phyloP scores from a whole-genome alignment of 92 coral and sea anemone genomes.

The Parazoanthus atlanticus region DNA sequence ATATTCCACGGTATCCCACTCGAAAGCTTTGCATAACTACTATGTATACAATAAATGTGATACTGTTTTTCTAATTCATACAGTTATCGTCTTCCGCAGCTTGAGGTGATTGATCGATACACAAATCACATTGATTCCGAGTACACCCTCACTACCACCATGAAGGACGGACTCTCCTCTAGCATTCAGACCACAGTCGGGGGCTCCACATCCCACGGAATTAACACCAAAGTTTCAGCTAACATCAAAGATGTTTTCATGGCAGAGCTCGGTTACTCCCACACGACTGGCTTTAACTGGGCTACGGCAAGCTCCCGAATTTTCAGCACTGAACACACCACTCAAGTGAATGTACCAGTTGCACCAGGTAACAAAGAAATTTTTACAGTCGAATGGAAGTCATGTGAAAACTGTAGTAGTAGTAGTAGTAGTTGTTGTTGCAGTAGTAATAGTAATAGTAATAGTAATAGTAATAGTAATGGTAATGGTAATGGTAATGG shows the following conservation, averaged over 20 bases:
- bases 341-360: neutral
- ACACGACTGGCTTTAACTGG: neutral
- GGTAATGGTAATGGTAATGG: neutral
- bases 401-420: no score
- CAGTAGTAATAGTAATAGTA: neutral
- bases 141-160: no score
- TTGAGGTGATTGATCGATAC: no score
- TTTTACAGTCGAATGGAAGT: no score
- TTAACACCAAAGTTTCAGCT: neutral
- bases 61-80: no score
- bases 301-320: neutral
- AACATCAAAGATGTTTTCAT: neutral
- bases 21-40: no score
- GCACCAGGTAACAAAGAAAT: neutral
- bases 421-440: no score
- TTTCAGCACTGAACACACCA: neutral
- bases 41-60: no score
- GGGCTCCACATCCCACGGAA: neutral
- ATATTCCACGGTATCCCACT: no score
- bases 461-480: neutral
- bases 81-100: no score
- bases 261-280: neutral
- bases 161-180: no score
- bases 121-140: no score
- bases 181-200: neutral